phyloP scores from a whole-genome alignment of 2,888 invertebrate species.

The Cyaniris semiargus region DNA sequence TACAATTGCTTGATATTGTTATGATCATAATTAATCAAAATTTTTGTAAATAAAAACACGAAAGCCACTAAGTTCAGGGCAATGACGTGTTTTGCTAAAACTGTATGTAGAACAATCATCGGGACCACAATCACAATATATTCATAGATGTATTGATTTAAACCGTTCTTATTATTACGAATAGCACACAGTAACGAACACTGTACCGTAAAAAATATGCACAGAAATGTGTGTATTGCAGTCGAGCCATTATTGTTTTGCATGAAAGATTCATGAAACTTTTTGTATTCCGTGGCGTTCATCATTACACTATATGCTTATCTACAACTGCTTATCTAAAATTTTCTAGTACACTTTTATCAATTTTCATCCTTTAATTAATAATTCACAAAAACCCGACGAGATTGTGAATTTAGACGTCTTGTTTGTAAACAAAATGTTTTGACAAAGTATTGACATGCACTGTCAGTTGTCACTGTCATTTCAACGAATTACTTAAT shows the following conservation, averaged over 20 bases:
- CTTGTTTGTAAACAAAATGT: neutral
- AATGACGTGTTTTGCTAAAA: slow-evolving; percentile 63
- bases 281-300: slow-evolving; percentile 66
- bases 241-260: slow-evolving; percentile 78
- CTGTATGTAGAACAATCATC: slow-evolving; percentile 78
- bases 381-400: neutral
- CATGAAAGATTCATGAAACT: slow-evolving; percentile 76
- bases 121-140: slow-evolving; percentile 79
- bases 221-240: slow-evolving; percentile 71
- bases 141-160: slow-evolving; percentile 70
- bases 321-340: neutral
- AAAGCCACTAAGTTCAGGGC: slow-evolving; percentile 55
- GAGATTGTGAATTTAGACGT: neutral
- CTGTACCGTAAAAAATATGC: slow-evolving; percentile 65
- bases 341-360: neutral
- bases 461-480: neutral
- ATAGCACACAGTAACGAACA: slow-evolving; percentile 57
- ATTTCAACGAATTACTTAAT: too few relatives aligned
- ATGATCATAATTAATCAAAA: slow-evolving; percentile 36
- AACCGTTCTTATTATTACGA: slow-evolving; percentile 42
- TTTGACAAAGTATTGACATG: neutral
- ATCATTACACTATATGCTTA: slow-evolving; percentile 38
- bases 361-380: neutral
- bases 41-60: slow-evolving; percentile 49
- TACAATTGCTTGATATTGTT: slow-evolving; percentile 33